Base-by-base conservation (phyloP, 2,113 vertebrate genomes). In the Coptodon bakossiorum region DNA sequence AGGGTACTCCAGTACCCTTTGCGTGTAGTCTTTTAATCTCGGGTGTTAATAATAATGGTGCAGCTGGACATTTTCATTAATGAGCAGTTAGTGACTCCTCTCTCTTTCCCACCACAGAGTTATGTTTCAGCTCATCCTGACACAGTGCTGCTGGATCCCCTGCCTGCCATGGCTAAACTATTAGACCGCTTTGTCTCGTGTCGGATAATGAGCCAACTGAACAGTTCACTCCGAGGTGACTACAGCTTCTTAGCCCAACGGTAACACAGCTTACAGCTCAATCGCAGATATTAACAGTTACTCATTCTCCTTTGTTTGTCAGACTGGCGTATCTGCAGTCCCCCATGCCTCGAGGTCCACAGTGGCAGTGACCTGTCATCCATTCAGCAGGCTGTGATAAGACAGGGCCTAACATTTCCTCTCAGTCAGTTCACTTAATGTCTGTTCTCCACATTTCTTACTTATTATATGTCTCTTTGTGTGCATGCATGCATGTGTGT, bases 151-250 rank as follows among this genome's bases (percentile, higher is more conserved):
- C 90, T 97, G 89, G 96, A 97, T 82, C 96, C 96, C 1, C 89
- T 97, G 22, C 94, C 95, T 2, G 96, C 95, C 9, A 96, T 97
- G 94, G 92, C 88, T 10, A 94, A 83, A 40, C 92, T 97, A 2
- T 93, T 97, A 0, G 96, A 97, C 91, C 96, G 96, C 56, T 97
- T 97, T 13, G 84, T 92, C 10, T 96, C 96, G 1, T 96, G 95
- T 57, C 93, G 61, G 57, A 96, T 97, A 82, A 96, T 97, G 91
- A 94, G 86, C 93, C 89, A 92, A 73, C 91, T 97, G 80, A 96
- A 95, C 63, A 89, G 92, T 19, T 92, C 89, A 4, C 91, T 95
- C 52, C 86, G 80, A 94, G 96, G 96, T 96, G 14, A 66, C 10
- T 59, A 38, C 29, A 31, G 22, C 81, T 6, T 34, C 45, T 34